phyloP scores from a whole-genome alignment of 2,888 invertebrate genomes.

The Trachelus tabidus region DNA sequence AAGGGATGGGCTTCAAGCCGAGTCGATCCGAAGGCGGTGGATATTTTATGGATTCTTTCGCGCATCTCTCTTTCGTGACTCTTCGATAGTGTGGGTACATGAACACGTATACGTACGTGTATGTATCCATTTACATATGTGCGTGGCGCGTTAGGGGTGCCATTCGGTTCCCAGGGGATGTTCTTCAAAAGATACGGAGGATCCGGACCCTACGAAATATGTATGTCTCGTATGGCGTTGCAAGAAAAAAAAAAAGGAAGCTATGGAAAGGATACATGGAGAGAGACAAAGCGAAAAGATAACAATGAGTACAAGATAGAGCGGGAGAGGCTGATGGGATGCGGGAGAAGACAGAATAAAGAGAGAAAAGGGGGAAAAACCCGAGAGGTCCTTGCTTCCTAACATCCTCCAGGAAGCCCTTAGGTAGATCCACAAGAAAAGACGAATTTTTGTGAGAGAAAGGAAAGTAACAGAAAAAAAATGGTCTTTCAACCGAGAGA shows the following conservation, averaged over 20 bases:
- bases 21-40: conserved; percentile 17
- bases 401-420: not conserved
- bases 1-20: not conserved
- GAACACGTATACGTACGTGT: conserved; percentile 20
- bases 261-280: not conserved
- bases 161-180: conserved; percentile 42
- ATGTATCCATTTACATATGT: conserved; percentile 18
- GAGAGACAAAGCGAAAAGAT: not conserved
- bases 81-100: conserved; percentile 13
- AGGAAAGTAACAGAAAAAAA: not conserved
- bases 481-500: not conserved
- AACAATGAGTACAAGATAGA: not conserved
- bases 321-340: not conserved
- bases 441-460: not conserved
- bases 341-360: not conserved
- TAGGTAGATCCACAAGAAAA: not conserved
- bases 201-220: conserved; percentile 51
- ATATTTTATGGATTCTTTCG: conserved; percentile 39
- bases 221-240: conserved; percentile 42
- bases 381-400: not conserved
- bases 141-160: conserved; percentile 22
- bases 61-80: conserved; percentile 42
- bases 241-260: not conserved
- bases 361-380: not conserved
- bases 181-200: conserved; percentile 44